phyloP scores from a whole-genome alignment of 2,797 vertebrate genomes.

The Gadopsis bispinosus region DNA sequence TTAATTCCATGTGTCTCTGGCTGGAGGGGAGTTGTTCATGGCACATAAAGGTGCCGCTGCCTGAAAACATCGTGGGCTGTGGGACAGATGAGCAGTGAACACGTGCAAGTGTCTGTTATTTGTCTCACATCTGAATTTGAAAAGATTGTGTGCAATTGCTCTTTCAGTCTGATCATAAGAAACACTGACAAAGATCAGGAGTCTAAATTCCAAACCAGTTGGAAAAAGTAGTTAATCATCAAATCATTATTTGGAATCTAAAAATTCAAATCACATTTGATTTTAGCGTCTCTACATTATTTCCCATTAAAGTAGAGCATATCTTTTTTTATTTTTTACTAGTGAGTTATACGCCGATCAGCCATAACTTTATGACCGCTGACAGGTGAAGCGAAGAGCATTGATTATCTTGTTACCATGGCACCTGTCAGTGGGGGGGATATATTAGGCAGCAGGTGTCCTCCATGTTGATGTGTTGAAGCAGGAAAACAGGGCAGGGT shows the following conservation, averaged over 20 bases:
- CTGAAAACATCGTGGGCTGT: not conserved
- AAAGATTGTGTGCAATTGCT: not conserved
- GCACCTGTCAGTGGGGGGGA: no score
- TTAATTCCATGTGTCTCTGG: constrained; percentile 21
- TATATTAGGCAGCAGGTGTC: no score
- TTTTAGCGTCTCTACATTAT: not conserved
- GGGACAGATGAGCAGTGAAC: not conserved
- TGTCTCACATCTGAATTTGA: not conserved
- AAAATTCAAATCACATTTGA: not conserved
- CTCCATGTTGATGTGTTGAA: no score
- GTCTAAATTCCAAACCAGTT: not conserved
- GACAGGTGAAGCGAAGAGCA: no score
- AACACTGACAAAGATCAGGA: not conserved
- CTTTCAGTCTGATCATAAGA: not conserved
- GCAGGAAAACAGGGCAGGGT: no score
- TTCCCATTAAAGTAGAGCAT: not conserved
- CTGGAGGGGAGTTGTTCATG: constrained; percentile 26
- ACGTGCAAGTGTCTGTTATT: not conserved
- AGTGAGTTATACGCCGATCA: not conserved
- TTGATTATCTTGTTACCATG: no score
- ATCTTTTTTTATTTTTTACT: not conserved
- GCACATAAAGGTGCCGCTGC: not conserved
- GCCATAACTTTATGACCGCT: no score
- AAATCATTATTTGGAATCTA: not conserved
- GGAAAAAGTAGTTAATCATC: not conserved